Evolutionary conservation across 2,113 vertebrate species (phyloP), one percentile per base, ranked within the genome.

Genomic region (Gadus chalcogrammus): DNA sequence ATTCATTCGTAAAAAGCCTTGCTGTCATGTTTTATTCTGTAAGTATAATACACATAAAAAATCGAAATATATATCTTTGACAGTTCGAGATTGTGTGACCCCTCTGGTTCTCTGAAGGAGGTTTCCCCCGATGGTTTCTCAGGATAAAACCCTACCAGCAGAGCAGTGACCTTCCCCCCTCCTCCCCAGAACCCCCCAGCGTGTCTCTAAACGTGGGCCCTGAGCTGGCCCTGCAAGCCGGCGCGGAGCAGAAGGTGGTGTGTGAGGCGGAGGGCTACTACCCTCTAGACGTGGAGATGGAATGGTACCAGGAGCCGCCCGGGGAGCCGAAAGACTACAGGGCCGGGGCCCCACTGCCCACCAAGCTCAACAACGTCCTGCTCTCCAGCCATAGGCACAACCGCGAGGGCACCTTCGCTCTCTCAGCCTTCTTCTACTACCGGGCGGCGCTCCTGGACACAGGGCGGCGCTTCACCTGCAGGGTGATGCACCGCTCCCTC

Each of bases 401-500:
- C 84, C 17, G 35, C 0, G 89, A 92, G 2, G 80, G 82, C 27
- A 94, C 92, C 52, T 91, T 81, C 88, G 87, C 90, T 0, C 48
- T 90, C 52, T 90, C 88, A 0, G 85, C 90, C 12, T 93, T 83
- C 86, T 91, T 93, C 78, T 80, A 90, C 59, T 88, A 93, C 38
- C 24, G 76, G 2, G 88, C 88, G 0, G 78, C 86, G 0, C 74
- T 79, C 5, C n/a, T 11, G 20, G 84, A 89, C 17, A 71, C 88
- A 0, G 90, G 88, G 0, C 81, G 3, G 7, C 80, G 70, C 35
- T 93, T 88, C 68, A 90, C 85, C 0, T 94, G 93, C 83, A 80
- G 69, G 0, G 92, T 93, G 12, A 88, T 88, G 4, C 94, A 94
- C 59, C 18, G 13, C 53, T 85, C 92, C 2, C 84, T 92, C 31